These are phyloP conservation scores for Callopanchax toddi DNA, from an alignment of 2,113 vertebrate genomes.

Conservation along the genomic window DNA sequence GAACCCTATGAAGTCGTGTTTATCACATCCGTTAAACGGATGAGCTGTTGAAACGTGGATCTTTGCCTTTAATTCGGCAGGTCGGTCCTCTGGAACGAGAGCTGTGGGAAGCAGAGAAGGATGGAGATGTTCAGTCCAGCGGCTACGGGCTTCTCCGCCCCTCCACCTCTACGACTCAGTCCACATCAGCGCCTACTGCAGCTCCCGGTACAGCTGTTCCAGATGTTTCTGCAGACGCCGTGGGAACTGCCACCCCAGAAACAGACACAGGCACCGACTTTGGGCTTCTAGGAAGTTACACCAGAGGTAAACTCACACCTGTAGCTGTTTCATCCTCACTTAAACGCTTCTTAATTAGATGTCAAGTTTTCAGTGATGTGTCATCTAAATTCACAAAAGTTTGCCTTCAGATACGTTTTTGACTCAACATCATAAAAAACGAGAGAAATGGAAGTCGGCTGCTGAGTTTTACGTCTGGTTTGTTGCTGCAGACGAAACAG, in stretches of 20 bases:
- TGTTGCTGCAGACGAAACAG: constrained; percentile 27
- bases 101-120: constrained; percentile 45
- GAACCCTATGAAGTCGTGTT: too few relatives aligned
- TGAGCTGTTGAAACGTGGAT: too few relatives aligned
- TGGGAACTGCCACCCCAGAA: constrained; percentile 47
- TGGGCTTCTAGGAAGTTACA: constrained; percentile 45
- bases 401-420: too few relatives aligned
- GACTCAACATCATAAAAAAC: too few relatives aligned
- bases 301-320: constrained; percentile 23
- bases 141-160: constrained; percentile 41
- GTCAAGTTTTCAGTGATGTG: too few relatives aligned
- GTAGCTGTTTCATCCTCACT: too few relatives aligned
- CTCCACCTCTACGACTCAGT: constrained; percentile 4
- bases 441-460: background rate
- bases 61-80: too few relatives aligned
- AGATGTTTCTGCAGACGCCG: background rate
- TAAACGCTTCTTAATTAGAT: too few relatives aligned
- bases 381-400: too few relatives aligned
- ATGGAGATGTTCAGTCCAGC: constrained; percentile 54
- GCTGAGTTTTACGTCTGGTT: background rate
- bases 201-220: background rate
- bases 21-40: too few relatives aligned
- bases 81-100: constrained; percentile 34
- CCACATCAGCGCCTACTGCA: background rate
- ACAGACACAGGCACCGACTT: constrained; percentile 68